Conservation (phyloP, 1,140 invertebrate species). For the Heliconius nattereri region DNA sequence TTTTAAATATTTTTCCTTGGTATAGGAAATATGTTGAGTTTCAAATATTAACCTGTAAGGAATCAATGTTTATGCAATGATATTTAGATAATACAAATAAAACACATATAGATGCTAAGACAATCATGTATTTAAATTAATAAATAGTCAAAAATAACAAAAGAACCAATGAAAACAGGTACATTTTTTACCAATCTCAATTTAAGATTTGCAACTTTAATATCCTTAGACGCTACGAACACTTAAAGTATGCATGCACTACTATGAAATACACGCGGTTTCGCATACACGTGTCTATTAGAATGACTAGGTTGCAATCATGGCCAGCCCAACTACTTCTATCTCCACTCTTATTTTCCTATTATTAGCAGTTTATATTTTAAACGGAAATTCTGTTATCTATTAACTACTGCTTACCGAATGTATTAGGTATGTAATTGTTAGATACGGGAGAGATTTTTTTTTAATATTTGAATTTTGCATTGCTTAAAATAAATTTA, state of each 20-base stretch:
- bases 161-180: slow-evolving; percentile 80
- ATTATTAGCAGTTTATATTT: slow-evolving; percentile 2
- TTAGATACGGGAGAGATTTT: not conserved
- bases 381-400: not conserved
- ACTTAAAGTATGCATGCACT: slow-evolving; percentile 79
- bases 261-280: slow-evolving; percentile 67
- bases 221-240: slow-evolving; percentile 78
- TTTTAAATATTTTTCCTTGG: not conserved
- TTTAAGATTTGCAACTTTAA: slow-evolving; percentile 72
- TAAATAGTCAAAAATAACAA: slow-evolving; percentile 81
- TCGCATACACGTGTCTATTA: slow-evolving; percentile 67
- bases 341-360: not conserved
- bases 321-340: slow-evolving; percentile 39
- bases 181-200: slow-evolving; percentile 76
- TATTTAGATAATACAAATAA: slow-evolving; percentile 42
- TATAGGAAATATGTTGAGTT: no score
- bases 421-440: slow-evolving; percentile 8
- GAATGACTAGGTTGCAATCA: slow-evolving; percentile 78
- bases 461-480: not conserved
- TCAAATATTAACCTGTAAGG: no score
- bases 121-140: slow-evolving; percentile 78
- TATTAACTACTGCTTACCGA: not conserved
- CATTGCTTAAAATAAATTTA: not conserved
- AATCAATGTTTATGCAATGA: no score
- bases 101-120: slow-evolving; percentile 73